Conservation (phyloP, 1,140 invertebrate species). For the Popillia japonica region DNA sequence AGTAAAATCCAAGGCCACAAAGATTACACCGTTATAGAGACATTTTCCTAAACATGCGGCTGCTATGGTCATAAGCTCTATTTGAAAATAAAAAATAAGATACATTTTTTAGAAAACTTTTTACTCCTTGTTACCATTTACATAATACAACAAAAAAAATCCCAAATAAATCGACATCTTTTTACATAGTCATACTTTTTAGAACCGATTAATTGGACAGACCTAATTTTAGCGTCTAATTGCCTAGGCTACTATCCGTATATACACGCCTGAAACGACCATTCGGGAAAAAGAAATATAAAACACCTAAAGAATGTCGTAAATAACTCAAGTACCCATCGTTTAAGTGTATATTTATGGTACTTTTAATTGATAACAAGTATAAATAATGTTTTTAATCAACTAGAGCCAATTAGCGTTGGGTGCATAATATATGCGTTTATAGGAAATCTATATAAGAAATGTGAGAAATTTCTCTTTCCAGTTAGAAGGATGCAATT, state of each 20-base stretch:
- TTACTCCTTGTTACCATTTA: too few relatives aligned
- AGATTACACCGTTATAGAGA: too few relatives aligned
- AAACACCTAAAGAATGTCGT: slow-evolving; percentile 14
- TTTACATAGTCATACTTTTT: background rate
- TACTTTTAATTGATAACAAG: slow-evolving; percentile 24
- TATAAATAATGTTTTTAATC: slow-evolving; percentile 15
- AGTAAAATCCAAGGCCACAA: too few relatives aligned
- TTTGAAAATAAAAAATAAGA: too few relatives aligned
- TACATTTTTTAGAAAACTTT: too few relatives aligned
- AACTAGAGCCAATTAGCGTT: slow-evolving; percentile 1
- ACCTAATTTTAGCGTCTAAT: background rate
- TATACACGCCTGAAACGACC: background rate
- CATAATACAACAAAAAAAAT: too few relatives aligned
- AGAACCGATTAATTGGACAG: slow-evolving; percentile 8
- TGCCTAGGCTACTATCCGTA: background rate
- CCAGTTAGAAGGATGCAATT: slow-evolving; percentile 12
- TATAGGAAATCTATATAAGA: background rate
- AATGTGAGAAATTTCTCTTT: slow-evolving; percentile 22
- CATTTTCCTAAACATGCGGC: too few relatives aligned
- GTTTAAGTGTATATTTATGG: slow-evolving; percentile 13
- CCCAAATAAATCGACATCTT: background rate
- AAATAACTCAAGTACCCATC: slow-evolving; percentile 5
- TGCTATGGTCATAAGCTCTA: too few relatives aligned
- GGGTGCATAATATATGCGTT: background rate
- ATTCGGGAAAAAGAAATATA: background rate